Evolutionary conservation across 2,888 invertebrate species (phyloP).

Genomic region (Drosophila flavopinicola): DNA sequence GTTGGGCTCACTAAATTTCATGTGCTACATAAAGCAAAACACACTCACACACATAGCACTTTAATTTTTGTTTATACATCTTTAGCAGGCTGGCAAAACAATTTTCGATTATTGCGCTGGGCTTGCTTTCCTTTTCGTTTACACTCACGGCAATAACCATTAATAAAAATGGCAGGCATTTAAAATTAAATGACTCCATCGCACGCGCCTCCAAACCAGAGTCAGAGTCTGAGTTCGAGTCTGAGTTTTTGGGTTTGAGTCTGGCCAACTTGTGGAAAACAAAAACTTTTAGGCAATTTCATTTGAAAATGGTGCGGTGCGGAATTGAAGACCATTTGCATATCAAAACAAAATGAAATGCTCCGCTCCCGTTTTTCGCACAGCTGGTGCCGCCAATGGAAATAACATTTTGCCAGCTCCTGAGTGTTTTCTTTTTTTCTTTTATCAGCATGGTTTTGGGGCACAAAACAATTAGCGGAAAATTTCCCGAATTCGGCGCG

Average conservation of each 20-base stretch:
- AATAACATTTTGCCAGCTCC: slow-evolving; percentile 29
- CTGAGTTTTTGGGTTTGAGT: background rate
- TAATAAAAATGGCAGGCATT: slow-evolving; percentile 76
- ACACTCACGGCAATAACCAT: slow-evolving; percentile 74
- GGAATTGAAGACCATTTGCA: slow-evolving; percentile 67
- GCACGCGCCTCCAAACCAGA: slow-evolving; percentile 26
- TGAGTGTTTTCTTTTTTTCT: background rate
- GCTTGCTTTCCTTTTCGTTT: slow-evolving; percentile 32
- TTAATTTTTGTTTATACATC: slow-evolving; percentile 6
- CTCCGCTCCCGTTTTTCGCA: slow-evolving; percentile 13
- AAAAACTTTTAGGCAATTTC: slow-evolving; percentile 73
- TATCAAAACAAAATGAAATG: slow-evolving; percentile 73
- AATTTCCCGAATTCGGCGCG: slow-evolving; percentile 60
- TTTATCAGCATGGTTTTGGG: slow-evolving; percentile 22
- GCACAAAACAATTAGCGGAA: slow-evolving; percentile 71
- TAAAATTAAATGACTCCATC: slow-evolving; percentile 72
- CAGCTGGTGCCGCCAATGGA: slow-evolving; percentile 53
- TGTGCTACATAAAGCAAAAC: slow-evolving; percentile 45
- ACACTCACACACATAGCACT: slow-evolving; percentile 12
- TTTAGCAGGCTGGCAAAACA: slow-evolving; percentile 59
- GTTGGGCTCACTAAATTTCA: slow-evolving; percentile 41
- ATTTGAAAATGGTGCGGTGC: slow-evolving; percentile 62
- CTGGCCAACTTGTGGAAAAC: slow-evolving; percentile 28
- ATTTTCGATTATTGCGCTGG: slow-evolving; percentile 69
- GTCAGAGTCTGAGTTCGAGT: background rate